Evolutionary conservation across 2,113 vertebrate species (phyloP), one percentile per base, ranked within the genome.

Genomic region (Formicarius rufipectus): DNA sequence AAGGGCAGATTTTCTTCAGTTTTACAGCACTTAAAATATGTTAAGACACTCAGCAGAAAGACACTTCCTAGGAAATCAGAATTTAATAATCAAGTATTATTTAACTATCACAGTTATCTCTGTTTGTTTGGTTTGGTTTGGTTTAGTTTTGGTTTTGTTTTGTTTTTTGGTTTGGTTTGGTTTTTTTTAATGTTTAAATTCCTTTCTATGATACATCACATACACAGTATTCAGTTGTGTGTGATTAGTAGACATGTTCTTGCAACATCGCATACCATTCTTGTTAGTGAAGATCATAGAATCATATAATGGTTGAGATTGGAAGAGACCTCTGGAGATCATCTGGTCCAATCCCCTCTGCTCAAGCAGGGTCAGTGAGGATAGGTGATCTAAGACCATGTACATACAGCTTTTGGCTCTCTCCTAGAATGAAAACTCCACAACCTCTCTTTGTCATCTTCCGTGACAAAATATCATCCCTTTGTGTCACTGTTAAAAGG

Each of bases 331-430:
- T 81, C 22, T 74, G 39, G 44, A 55, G 23, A 37, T 55, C 55
- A 28, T 31, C 37, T 82, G 71, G 11, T 82, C 45, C 3, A 8
- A n/a, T 5, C 0, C 0, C 6, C 3, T 17, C 14, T 42, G 23
- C 33, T 55, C 55, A 87, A 77, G 49, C 33, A 37, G 22, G 12
- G 10, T 16, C n/a, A 60, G 22, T 1, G 1, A 68, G 33, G 28
- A 20, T 49, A 31, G 49, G 28, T 35, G 50, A 37, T 45, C 30
- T 50, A 78, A 20, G 33, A 52, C 60, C 4, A 9, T 6, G 11
- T 73, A 69, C 23, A 37, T 30, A 10, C 1, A 12, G 40, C 17
- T 92, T 71, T 79, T 80, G 37, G 53, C n/a, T 56, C 0, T 66
- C 9, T 85, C 13, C 31, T 47, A 10, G 30, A 20, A 27, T 16